A percentile compares a stretch with the other conserved stretches of the same genome.
Evolutionary conservation across 2,888 invertebrate genomes (phyloP).

Genomic region (Vannuccia rotundouncinata): DNA sequence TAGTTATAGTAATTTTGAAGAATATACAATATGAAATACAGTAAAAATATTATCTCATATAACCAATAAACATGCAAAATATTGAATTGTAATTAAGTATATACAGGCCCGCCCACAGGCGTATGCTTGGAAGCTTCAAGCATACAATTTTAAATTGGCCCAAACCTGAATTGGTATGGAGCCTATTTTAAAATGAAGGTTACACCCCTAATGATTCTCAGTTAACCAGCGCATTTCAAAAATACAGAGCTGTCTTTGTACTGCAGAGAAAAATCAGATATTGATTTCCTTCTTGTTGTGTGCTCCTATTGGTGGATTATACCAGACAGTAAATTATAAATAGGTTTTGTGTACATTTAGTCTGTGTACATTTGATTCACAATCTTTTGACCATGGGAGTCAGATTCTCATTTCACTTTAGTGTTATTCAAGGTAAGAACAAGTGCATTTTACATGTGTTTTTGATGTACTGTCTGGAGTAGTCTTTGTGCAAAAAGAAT

Average conservation of each 20-base stretch:
- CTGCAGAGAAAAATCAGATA: slow-evolving; percentile 21
- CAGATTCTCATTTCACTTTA: slow-evolving; percentile 22
- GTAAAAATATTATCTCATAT: too few species aligned
- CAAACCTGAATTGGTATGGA: not conserved
- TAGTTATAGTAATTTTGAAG: too few species aligned
- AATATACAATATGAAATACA: too few species aligned
- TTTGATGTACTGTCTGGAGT: slow-evolving; percentile 23
- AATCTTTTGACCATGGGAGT: slow-evolving; percentile 16
- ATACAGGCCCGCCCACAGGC: slow-evolving; percentile 23
- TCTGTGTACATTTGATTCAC: slow-evolving; percentile 20
- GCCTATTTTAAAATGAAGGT: slow-evolving; percentile 21
- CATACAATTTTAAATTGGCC: slow-evolving; percentile 19
- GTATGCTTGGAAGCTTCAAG: slow-evolving; percentile 21
- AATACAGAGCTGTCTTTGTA: slow-evolving; percentile 26
- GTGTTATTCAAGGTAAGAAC: slow-evolving; percentile 23
- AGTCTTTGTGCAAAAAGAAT: slow-evolving; percentile 20
- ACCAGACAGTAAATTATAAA: slow-evolving; percentile 24
- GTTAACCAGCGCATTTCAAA: slow-evolving; percentile 24
- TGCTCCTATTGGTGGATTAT: slow-evolving; percentile 23
- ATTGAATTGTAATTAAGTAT: too few species aligned
- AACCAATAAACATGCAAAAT: too few species aligned
- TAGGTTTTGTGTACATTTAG: too few species aligned
- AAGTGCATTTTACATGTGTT: slow-evolving; percentile 21
- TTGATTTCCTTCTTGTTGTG: slow-evolving; percentile 11
- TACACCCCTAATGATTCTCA: slow-evolving; percentile 24